Base-by-base conservation (phyloP, 2,888 invertebrate genomes). In the Carcina quercana region DNA sequence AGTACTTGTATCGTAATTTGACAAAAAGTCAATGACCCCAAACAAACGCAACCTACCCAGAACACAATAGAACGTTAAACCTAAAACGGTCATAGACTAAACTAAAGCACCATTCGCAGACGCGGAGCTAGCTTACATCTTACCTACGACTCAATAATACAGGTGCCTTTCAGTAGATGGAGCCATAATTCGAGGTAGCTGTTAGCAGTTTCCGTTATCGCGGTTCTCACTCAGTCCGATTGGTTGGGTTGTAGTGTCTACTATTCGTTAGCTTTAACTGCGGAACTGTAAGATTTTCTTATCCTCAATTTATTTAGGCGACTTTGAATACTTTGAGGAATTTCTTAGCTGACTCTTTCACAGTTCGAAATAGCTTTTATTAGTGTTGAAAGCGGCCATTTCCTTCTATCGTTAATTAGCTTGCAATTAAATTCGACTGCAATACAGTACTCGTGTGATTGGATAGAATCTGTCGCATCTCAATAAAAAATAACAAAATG, bases 151-250 rank as follows among this genome's bases (percentile, higher is more conserved):
- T 35, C 26, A 25, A 28, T 29, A 34, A 38, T 24, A n/a, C 24
- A 24, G 24, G 7, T 50, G 48, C 46, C 44, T 53, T 60, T 60
- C 53, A 51, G 57, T 55, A 58, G n/a, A n/a, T n/a, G n/a, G n/a
- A n/a, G n/a, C 54, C 51, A 59, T 66, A 61, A 63, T 58, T 45
- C 57, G 57, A 47, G 53, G 53, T 59, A 37, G 49, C 49, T 57
- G 53, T 60, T 65, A 65, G 64, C 65, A 53, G 66, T 66, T 66
- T 72, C 70, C 69, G 68, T 72, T 74, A 75, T 67, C 55, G 66
- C 60, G 56, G 50, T 61, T 69, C 65, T 73, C 69, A 74, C 76
- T 78, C 71, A 69, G 61, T 45, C 50, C 64, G 63, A 76, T 76
- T 76, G 76, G 68, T 72, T 69, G 61, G 51, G 58, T 59, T 53